Base-by-base conservation (phyloP, 2,888 invertebrate species). In the Spisula subtruncata region DNA sequence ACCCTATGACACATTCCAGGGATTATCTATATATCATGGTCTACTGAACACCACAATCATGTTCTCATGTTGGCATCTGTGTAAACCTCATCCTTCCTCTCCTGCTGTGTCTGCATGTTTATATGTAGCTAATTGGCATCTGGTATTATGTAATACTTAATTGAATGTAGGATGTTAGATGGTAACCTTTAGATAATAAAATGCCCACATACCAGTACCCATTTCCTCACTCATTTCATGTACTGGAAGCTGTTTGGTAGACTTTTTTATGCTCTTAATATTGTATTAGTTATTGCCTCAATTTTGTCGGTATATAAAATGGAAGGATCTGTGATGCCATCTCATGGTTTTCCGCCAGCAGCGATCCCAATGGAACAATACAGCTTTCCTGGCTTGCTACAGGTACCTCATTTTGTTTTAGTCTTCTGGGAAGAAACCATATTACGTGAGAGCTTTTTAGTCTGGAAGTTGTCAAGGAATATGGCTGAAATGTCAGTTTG, bases 101-200 rank as follows among this genome's bases (percentile, higher is more conserved):
- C n/a, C 75, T 75, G 29, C 35, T 35, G 75, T 75, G 75, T 75
- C 29, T 75, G 35, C 75, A 75, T 75, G 75, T 75, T 25, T 35
- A 75, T 60, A 41, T 41, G 4, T 41, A 32, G 35, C 75, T 75
- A 75, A 75, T 75, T 83, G 83, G 81, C 88, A 88, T 88, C 88
- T 88, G 88, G 88, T 66, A 84, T 88, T 88, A 51, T 60, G 83
- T 88, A 88, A 88, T 56, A 60, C 25, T 46, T 86, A 60, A 81
- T 81, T 81, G 80, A 25, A 25, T 25, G 25, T 66, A 25, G 20
- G 25, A 66, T 66, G 25, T n/a, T 66, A 66, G 60, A 66, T 66
- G 60, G 60, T 66, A 66, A 2, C 60, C 12, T 5, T 60, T n/a
- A 66, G 60, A 66, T 66, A 66, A 66, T n/a, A 60, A 1, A 25